phyloP scores from a whole-genome alignment of 2,888 invertebrate species.

The Hypena proboscidalis region DNA sequence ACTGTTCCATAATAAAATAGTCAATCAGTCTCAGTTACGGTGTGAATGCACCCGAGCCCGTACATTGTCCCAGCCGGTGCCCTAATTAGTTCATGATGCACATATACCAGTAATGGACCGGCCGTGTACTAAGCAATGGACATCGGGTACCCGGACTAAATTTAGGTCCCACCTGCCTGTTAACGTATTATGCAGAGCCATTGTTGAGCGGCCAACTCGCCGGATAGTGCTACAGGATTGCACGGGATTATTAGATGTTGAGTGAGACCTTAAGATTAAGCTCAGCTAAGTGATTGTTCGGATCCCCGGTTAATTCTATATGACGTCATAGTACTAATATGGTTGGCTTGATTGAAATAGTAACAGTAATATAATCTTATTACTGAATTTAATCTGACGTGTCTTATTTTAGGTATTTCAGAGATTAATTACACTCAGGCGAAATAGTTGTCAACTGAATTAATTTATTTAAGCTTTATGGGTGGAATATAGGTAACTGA shows the following conservation, averaged over 20 bases:
- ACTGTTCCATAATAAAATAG: slow-evolving; percentile 19
- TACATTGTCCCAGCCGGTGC: slow-evolving; percentile 42
- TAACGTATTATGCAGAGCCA: slow-evolving; percentile 34
- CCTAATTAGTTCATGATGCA: slow-evolving; percentile 58
- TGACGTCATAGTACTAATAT: background rate
- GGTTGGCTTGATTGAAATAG: no score
- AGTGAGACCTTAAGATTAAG: slow-evolving; percentile 9
- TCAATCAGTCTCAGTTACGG: slow-evolving; percentile 13
- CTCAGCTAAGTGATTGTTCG: slow-evolving; percentile 14
- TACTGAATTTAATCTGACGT: no score
- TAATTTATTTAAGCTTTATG: no score
- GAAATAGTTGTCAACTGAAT: no score
- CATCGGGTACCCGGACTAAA: slow-evolving; percentile 26
- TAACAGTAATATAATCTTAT: no score
- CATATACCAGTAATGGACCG: slow-evolving; percentile 56
- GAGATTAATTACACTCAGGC: no score
- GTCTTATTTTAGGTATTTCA: no score
- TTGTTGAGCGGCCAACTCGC: slow-evolving; percentile 30
- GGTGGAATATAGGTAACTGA: no score
- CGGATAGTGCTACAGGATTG: slow-evolving; percentile 19
- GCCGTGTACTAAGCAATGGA: slow-evolving; percentile 47
- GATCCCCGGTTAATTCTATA: background rate
- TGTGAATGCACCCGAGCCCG: slow-evolving; percentile 18
- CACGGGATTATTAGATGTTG: slow-evolving; percentile 23
- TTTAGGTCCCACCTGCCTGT: slow-evolving; percentile 37